Evolutionary conservation across 2,113 vertebrate species (phyloP), one percentile per base, ranked within the genome.

Genomic region (Macrotis lagotis): DNA sequence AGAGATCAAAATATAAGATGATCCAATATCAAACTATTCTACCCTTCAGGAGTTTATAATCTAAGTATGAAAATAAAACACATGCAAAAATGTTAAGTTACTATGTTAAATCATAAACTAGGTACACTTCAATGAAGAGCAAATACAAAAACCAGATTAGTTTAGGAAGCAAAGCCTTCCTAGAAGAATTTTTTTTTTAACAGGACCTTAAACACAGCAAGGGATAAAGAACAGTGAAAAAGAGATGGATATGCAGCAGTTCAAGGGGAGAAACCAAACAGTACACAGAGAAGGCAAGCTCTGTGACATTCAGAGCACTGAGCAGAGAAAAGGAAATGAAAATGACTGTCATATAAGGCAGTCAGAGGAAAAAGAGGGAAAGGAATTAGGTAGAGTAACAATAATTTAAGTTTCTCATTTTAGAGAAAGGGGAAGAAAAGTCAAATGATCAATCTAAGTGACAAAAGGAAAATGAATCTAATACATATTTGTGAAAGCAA

Each of bases 331-430:
- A 90, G 50, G 91, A 93, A 95, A 96, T 52, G 37, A 93, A 95
- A 44, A 55, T 89, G 96, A 95, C 47, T 50, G 89, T 53, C 91
- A 94, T 96, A 94, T 94, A 89, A 95, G 49, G 28, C 97, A 97
- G n/a, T 89, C 52, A 96, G 97, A 92, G 44, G 31, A 96, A 95
- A 95, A 51, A 88, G 49, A 94, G 90, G 50, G 94, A 10, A 95
- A 96, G 16, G 37, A 83, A 83, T 44, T 44, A 44, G 37, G 37
- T 22, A 94, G 31, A 11, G 88, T 16, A 96, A 37, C 66, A 95
- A 90, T 0, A 95, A 31, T 47, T 94, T 48, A 19, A 92, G 28
- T 92, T 95, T 94, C 90, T 92, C 55, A 66, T 94, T 59, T 92
- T 91, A 94, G 37, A 51, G 22, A 94, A 25, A 90, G 25, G 95